phyloP scores from a whole-genome alignment of 2,113 vertebrate genomes.

The Vombatus ursinus region DNA sequence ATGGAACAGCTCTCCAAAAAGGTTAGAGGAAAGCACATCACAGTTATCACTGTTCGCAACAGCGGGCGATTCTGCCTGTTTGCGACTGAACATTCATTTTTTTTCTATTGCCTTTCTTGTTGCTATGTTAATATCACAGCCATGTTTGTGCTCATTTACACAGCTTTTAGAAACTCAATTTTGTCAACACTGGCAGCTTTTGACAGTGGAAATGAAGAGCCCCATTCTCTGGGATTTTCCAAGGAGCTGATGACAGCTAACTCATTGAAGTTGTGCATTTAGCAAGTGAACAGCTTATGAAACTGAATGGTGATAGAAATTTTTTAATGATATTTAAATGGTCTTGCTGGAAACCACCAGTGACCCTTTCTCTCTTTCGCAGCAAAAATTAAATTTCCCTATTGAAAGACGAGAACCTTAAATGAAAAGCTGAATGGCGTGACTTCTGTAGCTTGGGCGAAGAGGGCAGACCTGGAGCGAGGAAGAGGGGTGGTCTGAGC shows the following conservation, averaged over 20 bases:
- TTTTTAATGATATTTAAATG: conserved; percentile 5
- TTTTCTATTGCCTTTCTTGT: conserved; percentile 20
- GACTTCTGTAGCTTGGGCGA: not conserved
- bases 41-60: conserved; percentile 37
- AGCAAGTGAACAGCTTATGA: not conserved
- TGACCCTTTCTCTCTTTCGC: conserved; percentile 19
- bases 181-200: conserved; percentile 30
- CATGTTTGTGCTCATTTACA: conserved; percentile 33
- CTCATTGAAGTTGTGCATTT: not conserved
- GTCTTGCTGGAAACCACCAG: conserved; percentile 30
- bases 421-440: conserved; percentile 41
- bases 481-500: not conserved
- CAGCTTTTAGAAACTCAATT: conserved; percentile 29
- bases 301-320: not conserved
- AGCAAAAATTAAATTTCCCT: not conserved
- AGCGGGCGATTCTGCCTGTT: conserved; percentile 11
- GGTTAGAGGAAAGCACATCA: not conserved
- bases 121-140: conserved; percentile 39
- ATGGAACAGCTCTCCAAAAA: conserved; percentile 23
- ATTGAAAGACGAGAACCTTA: not conserved
- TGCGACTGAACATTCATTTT: conserved; percentile 17
- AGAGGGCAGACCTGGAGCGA: not conserved
- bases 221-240: conserved; percentile 31
- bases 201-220: conserved; percentile 40
- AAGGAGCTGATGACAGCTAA: conserved; percentile 32